Conservation (phyloP, 1,140 invertebrate genomes). For the Caenorhabditis brenneri region DNA sequence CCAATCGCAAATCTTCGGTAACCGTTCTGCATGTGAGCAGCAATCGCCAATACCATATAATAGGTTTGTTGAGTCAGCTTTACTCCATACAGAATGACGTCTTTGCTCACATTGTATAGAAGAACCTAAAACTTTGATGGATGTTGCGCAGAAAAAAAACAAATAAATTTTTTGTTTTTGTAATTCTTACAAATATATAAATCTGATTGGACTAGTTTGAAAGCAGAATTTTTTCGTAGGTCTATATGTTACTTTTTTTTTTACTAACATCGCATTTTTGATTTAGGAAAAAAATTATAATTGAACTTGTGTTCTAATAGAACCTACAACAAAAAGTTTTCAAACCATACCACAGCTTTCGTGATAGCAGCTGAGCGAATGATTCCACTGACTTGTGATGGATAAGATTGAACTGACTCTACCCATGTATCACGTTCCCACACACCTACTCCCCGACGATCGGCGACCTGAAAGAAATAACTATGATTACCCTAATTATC, state of each 20-base stretch:
- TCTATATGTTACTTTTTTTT: no score
- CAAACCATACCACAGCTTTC: conserved; percentile 65
- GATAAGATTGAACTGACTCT: conserved; percentile 62
- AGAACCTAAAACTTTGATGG: conserved; percentile 27
- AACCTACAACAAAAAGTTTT: no score
- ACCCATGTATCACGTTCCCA: conserved; percentile 69
- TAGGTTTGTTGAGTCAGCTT: conserved; percentile 57
- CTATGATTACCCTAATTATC: background rate
- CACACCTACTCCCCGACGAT: conserved; percentile 66
- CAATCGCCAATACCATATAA: conserved; percentile 46
- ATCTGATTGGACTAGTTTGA: no score
- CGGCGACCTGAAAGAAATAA: conserved; percentile 57
- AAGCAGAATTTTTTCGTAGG: no score
- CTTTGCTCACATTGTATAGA: conserved; percentile 46
- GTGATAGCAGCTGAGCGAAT: conserved; percentile 58
- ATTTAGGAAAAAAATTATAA: no score
- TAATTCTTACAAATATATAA: no score
- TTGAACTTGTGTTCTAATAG: no score
- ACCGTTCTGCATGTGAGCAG: conserved; percentile 39
- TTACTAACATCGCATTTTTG: no score
- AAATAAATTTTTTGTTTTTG: no score
- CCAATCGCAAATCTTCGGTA: conserved; percentile 56
- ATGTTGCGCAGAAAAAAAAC: background rate
- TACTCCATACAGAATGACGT: conserved; percentile 48
- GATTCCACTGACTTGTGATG: conserved; percentile 61